Evolutionary conservation across 2,888 invertebrate genomes (phyloP).

Genomic region (Netelia melanura): DNA sequence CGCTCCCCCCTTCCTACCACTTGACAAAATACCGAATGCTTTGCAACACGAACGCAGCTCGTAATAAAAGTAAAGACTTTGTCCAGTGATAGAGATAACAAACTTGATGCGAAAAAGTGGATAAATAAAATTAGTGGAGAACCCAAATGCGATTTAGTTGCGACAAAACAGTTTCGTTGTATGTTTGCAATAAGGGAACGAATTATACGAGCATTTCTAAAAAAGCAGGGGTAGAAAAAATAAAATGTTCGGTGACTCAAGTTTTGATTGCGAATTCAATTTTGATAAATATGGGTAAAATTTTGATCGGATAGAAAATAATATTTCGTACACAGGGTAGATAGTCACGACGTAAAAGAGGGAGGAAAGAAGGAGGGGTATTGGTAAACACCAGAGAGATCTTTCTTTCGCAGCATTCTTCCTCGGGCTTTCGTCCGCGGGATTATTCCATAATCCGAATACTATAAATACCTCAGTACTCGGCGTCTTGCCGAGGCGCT

Average conservation of each 20-base stretch:
- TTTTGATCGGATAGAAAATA: slow-evolving; percentile 61
- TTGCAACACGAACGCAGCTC: slow-evolving; percentile 27
- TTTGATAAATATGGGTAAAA: slow-evolving; percentile 75
- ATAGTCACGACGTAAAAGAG: slow-evolving; percentile 31
- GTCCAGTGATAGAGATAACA: slow-evolving; percentile 29
- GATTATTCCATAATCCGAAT: slow-evolving; percentile 83
- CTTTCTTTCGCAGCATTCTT: slow-evolving; percentile 69
- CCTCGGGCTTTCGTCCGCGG: slow-evolving; percentile 74
- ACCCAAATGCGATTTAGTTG: slow-evolving; percentile 4
- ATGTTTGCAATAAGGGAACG: slow-evolving; percentile 18
- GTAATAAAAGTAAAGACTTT: slow-evolving; percentile 25
- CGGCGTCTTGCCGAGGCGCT: slow-evolving; percentile 66
- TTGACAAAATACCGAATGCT: slow-evolving; percentile 53
- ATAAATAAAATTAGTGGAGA: slow-evolving; percentile 39
- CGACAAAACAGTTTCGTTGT: not conserved
- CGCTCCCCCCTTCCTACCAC: slow-evolving; percentile 12
- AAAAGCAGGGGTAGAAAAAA: slow-evolving; percentile 15
- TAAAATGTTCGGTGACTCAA: slow-evolving; percentile 42
- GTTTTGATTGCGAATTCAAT: slow-evolving; percentile 72
- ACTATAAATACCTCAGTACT: slow-evolving; percentile 82
- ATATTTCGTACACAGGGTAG: slow-evolving; percentile 48
- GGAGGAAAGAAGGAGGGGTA: slow-evolving; percentile 74
- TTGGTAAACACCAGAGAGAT: slow-evolving; percentile 80
- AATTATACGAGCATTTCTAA: slow-evolving; percentile 35
- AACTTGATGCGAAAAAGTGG: slow-evolving; percentile 11